Evolutionary conservation across 1,140 invertebrate species (phyloP), one percentile per base, ranked within the genome.

Genomic region (Bombus fervidus): DNA sequence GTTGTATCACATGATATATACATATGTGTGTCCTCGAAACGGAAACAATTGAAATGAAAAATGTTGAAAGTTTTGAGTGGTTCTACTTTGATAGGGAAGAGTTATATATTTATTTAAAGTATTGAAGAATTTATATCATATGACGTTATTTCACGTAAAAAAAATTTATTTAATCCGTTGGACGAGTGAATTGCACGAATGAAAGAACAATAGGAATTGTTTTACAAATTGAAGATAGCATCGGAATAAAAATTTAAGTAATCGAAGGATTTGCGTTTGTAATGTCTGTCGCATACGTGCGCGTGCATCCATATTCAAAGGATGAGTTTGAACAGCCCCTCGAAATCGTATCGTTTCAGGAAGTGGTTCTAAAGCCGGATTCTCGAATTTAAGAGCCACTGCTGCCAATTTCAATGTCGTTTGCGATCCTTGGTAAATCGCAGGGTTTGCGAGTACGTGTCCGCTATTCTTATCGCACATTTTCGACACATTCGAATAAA

Each of bases 351-450:
- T 80, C 78, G 22, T 69, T 80, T 18, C 31, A 10, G 43, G 13
- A 80, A 71, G 78, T 69, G 66, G 31, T 6, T 39, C 25, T 37
- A 80, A 80, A 69, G n/a, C 66, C n/a, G 37, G 75, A 69, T 80
- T 28, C 78, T 37, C 34, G 43, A 53, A 37, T 71, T n/a, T 43
- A 34, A 78, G 76, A 39, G 37, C 18, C 59, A 39, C 59, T 41
- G 76, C 34, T n/a, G 39, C 76, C 76, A 78, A 66, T 66, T 69
- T 80, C 78, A 4, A 71, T 43, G 66, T 39, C 66, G 78, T 41
- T 78, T 3, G n/a, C 28, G 59, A 64, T 10, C 39, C 39, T 34
- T 78, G 37, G 10, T 53, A 41, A 43, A 64, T 43, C 59, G 15
- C 39, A 18, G 18, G 66, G 39, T 64, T 78, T 43, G 18, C 18